A percentile compares a stretch with the other conserved stretches of the same genome.
phyloP scores from a whole-genome alignment of 2,888 invertebrate species.

The Brachypalpus laphriformis region DNA sequence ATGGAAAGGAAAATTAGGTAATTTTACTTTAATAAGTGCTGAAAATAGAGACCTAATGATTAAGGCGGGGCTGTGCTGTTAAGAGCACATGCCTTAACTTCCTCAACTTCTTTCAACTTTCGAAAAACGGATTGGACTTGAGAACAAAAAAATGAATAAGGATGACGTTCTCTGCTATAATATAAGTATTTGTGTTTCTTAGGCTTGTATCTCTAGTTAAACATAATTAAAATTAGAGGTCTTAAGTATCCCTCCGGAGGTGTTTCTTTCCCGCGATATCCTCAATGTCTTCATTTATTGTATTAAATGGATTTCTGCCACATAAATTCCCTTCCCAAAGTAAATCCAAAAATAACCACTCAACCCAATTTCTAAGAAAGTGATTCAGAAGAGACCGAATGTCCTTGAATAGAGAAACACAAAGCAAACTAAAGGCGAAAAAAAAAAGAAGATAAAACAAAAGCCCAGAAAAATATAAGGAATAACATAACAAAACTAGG shows the following conservation, averaged over 20 bases:
- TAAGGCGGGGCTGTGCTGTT: too few relatives aligned
- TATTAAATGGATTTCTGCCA: neutral
- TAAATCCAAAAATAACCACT: conserved; percentile 3
- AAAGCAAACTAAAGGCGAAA: conserved; percentile 13
- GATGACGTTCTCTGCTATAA: too few relatives aligned
- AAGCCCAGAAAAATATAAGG: neutral
- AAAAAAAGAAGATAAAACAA: conserved; percentile 11
- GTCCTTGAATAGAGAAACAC: conserved; percentile 5
- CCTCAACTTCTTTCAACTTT: too few relatives aligned
- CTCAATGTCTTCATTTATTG: neutral
- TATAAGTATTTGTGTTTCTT: too few relatives aligned
- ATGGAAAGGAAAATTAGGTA: too few relatives aligned
- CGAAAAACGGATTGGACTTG: too few relatives aligned
- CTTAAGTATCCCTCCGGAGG: neutral
- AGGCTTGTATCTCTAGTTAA: too few relatives aligned
- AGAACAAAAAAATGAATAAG: too few relatives aligned
- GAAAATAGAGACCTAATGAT: too few relatives aligned
- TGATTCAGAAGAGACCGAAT: neutral
- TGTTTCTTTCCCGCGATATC: neutral
- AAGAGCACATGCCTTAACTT: too few relatives aligned
- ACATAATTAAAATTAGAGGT: neutral
- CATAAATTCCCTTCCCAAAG: neutral
- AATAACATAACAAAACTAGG: neutral
- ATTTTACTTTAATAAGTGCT: too few relatives aligned
- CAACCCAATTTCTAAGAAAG: conserved; percentile 2